Conservation (phyloP, 2,113 vertebrate genomes). For the Cinclus cinclus region DNA sequence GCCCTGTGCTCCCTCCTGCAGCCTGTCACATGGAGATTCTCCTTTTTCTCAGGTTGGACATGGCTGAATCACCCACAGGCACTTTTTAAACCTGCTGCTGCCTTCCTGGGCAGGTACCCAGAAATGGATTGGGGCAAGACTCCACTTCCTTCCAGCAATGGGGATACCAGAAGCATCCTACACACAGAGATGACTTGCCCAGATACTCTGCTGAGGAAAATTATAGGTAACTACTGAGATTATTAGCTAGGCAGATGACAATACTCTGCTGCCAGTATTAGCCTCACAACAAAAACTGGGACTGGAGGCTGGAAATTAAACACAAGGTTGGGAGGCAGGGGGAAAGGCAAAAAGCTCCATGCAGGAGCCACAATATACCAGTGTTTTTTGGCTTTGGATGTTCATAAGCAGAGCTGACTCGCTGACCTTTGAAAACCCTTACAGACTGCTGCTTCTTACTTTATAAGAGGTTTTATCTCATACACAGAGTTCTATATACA, state of each 20-base stretch:
- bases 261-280: neutral
- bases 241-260: neutral
- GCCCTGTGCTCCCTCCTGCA: neutral
- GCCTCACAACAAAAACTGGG: neutral
- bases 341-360: neutral
- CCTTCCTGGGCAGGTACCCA: neutral
- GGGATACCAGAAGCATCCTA: neutral
- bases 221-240: fast-evolving
- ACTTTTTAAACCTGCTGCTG: neutral
- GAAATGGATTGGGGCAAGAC: too few species aligned
- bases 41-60: fast-evolving
- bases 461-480: neutral
- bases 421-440: neutral
- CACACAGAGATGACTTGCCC: neutral
- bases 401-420: neutral
- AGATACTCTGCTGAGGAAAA: too few species aligned
- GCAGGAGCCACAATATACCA: neutral
- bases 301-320: neutral
- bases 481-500: neutral
- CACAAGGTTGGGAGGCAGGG: fast-evolving
- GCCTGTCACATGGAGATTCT: neutral
- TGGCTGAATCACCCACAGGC: neutral
- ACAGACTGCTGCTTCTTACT: neutral
- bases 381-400: neutral
- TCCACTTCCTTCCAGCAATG: neutral